Conservation (phyloP, 1,140 invertebrate species). For the Homalodisca vitripennis region DNA sequence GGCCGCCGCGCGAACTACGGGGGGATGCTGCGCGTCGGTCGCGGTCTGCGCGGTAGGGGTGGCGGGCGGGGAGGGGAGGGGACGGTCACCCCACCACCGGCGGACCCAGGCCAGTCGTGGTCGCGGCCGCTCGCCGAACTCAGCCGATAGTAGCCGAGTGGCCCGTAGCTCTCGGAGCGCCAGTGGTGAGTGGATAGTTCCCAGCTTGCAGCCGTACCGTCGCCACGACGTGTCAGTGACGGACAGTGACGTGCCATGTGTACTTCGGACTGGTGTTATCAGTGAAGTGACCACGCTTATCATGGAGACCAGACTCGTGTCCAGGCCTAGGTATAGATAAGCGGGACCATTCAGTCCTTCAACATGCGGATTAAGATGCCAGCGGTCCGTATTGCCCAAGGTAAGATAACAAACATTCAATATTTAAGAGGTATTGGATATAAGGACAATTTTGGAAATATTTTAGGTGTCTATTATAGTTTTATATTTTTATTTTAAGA, state of each 20-base stretch:
- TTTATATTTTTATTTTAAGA: too few species aligned
- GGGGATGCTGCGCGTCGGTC: conserved; percentile 10
- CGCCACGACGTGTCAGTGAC: too few species aligned
- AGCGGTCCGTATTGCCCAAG: conserved; percentile 90
- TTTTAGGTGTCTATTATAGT: too few species aligned
- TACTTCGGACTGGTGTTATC: not conserved
- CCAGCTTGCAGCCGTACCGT: not conserved
- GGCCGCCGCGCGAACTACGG: not conserved
- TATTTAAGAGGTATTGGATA: too few species aligned
- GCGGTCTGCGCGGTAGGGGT: conserved; percentile 20
- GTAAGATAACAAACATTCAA: conserved; percentile 60
- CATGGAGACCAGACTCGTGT: conserved; percentile 21
- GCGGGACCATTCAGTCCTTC: conserved; percentile 44
- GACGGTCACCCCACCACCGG: not conserved
- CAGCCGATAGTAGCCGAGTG: not conserved
- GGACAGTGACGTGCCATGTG: not conserved
- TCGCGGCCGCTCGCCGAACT: not conserved
- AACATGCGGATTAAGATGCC: conserved; percentile 97
- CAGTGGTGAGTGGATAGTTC: not conserved
- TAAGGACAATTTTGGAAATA: too few species aligned
- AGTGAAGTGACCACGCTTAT: not conserved
- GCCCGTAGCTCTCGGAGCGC: conserved; percentile 1
- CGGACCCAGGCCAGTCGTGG: conserved; percentile 1
- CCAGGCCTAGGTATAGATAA: conserved; percentile 6
- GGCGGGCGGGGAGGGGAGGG: too few species aligned